A percentile compares a stretch with the other conserved stretches of the same genome.
These are phyloP conservation scores for Leistus spinibarbis DNA, from an alignment of 2,888 invertebrate species.

Conservation along the genomic window DNA sequence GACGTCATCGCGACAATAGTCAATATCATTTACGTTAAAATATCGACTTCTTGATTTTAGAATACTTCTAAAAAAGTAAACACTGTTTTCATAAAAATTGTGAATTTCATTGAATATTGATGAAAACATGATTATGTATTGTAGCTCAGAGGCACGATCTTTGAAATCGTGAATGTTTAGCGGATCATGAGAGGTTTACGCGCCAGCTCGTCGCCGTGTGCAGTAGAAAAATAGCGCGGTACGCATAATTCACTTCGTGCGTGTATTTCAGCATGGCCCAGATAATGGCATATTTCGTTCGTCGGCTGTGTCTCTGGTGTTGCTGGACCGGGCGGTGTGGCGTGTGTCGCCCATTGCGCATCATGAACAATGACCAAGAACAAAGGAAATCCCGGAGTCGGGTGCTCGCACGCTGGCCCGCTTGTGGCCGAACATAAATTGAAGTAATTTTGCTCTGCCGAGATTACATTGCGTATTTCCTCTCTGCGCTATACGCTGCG, in stretches of 20 bases:
- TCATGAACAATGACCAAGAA: not conserved
- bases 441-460: not conserved
- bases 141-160: too few species aligned
- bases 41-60: too few species aligned
- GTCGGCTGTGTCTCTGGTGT: not conserved
- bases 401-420: not conserved
- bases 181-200: conserved; percentile 27
- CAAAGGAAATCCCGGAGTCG: not conserved
- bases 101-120: too few species aligned
- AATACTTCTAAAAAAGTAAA: too few species aligned
- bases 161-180: not conserved
- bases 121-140: too few species aligned
- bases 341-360: not conserved
- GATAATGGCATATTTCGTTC: conserved; percentile 15
- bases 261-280: not conserved
- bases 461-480: conserved; percentile 8
- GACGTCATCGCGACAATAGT: too few species aligned
- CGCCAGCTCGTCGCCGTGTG: conserved; percentile 6
- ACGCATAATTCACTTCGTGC: conserved; percentile 8
- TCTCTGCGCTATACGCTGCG: not conserved
- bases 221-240: conserved; percentile 14
- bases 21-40: too few species aligned
- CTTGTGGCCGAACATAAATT: conserved; percentile 6
- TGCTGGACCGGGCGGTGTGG: not conserved
- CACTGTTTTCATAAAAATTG: too few species aligned